A percentile compares a stretch with the other conserved stretches of the same genome.
These are phyloP conservation scores for Myotis lucifugus DNA, from an alignment of 2,113 vertebrate genomes.

Conservation along the genomic window DNA sequence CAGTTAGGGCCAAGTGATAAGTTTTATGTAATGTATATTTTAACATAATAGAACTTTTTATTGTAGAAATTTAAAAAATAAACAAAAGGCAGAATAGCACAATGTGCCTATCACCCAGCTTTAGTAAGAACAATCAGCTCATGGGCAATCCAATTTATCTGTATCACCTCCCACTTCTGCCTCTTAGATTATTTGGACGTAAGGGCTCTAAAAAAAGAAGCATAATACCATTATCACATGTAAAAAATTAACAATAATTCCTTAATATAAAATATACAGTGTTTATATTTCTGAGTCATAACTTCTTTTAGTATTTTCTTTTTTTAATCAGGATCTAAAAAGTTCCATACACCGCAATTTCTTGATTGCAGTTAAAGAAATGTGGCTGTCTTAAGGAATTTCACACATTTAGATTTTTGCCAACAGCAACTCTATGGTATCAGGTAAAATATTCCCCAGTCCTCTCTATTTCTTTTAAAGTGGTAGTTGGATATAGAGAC, in stretches of 20 bases:
- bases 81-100: neutral
- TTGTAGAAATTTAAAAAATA: neutral
- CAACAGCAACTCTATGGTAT: neutral
- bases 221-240: neutral
- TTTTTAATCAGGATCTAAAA: neutral
- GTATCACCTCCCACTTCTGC: neutral
- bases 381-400: neutral
- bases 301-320: neutral
- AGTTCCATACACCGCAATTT: neutral
- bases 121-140: neutral
- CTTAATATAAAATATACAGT: neutral
- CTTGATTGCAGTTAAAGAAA: conserved; percentile 17
- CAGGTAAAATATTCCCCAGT: neutral
- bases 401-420: neutral
- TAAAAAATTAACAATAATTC: conserved; percentile 19
- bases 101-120: neutral
- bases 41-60: conserved; percentile 18
- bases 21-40: neutral
- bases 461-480: conserved; percentile 17
- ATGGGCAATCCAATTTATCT: neutral
- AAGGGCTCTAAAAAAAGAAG: neutral
- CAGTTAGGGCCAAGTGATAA: neutral
- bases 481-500: neutral
- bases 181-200: neutral
- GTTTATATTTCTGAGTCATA: neutral